phyloP scores from a whole-genome alignment of 2,888 invertebrate genomes.

The Dascillus cervinus region DNA sequence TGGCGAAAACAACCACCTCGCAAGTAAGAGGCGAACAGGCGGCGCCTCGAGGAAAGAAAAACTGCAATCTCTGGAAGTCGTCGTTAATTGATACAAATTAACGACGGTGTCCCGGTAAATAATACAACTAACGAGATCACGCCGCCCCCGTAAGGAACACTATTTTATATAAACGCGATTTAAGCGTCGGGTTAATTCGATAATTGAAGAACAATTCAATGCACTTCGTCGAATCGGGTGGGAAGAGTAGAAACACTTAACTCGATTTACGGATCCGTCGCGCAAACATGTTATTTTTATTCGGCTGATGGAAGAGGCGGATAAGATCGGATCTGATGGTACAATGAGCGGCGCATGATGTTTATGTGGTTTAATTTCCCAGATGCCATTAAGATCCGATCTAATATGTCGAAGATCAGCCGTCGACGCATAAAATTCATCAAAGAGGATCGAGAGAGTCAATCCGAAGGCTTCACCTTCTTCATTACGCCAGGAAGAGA shows the following conservation, averaged over 20 bases:
- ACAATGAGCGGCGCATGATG: constrained; percentile 37
- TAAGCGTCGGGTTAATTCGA: constrained; percentile 29
- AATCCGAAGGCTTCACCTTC: constrained; percentile 29
- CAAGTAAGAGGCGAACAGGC: constrained; percentile 12
- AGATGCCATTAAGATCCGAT: constrained; percentile 40
- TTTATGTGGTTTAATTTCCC: constrained; percentile 43
- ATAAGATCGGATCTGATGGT: constrained; percentile 22
- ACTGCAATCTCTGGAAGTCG: constrained; percentile 13
- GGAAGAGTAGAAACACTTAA: constrained; percentile 28
- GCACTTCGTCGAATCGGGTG: constrained; percentile 32
- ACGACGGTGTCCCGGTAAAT: constrained; percentile 36
- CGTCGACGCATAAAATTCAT: constrained; percentile 39
- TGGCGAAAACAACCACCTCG: constrained; percentile 15
- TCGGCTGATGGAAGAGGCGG: not conserved
- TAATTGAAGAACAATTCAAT: constrained; percentile 34
- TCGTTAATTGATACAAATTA: constrained; percentile 39
- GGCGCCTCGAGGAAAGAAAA: constrained; percentile 11
- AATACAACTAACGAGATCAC: constrained; percentile 37
- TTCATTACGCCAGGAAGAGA: constrained; percentile 37
- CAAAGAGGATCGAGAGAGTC: constrained; percentile 31
- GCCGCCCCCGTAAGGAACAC: constrained; percentile 23
- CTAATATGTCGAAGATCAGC: constrained; percentile 36
- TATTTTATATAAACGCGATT: constrained; percentile 31
- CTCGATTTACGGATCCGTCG: constrained; percentile 15
- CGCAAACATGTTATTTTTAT: constrained; percentile 6